Evolutionary conservation across 2,888 invertebrate species (phyloP).

Genomic region (Tachina fera): DNA sequence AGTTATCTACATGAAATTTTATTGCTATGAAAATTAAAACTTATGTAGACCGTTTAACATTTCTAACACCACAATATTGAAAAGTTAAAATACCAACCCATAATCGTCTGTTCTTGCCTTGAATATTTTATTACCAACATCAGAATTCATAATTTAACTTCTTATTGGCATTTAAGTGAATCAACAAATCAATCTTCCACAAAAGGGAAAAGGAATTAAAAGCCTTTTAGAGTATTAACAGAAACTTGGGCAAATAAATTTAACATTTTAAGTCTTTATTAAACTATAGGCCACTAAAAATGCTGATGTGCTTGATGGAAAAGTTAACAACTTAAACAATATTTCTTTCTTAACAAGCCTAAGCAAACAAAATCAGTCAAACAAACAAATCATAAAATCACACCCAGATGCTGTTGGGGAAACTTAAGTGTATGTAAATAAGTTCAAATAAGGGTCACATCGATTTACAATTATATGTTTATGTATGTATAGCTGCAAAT

Average conservation of each 20-base stretch:
- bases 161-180: background rate
- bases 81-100: background rate
- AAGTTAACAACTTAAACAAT: background rate
- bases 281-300: constrained; percentile 41
- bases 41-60: background rate
- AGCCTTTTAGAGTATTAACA: constrained; percentile 12
- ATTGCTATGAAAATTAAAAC: no score
- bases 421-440: constrained; percentile 4
- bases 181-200: background rate
- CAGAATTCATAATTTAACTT: background rate
- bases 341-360: background rate
- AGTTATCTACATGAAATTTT: no score
- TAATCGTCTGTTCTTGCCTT: background rate
- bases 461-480: no score
- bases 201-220: background rate
- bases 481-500: background rate
- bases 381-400: constrained; percentile 24
- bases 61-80: background rate
- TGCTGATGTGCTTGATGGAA: constrained; percentile 12
- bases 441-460: background rate
- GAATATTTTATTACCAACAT: background rate
- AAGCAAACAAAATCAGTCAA: constrained; percentile 9
- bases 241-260: constrained; percentile 54
- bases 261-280: constrained; percentile 59
- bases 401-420: constrained; percentile 30